Base-by-base conservation (phyloP, 2,888 invertebrate species). In the Cantharis nigra region DNA sequence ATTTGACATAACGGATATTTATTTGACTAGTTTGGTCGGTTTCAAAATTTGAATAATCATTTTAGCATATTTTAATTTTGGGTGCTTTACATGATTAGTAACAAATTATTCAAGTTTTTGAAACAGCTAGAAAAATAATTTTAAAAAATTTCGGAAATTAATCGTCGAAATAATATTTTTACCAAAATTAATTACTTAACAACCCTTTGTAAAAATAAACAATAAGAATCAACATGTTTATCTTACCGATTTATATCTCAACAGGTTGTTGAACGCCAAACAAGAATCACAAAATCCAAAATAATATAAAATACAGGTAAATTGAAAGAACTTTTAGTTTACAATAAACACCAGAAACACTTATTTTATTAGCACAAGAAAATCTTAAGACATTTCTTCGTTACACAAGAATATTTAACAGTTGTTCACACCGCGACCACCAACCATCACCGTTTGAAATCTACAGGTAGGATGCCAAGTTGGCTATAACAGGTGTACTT, bases 401-500 rank as follows among this genome's bases (percentile, higher is more conserved):
- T 70, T 75, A 33, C 75, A 71, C 70, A 69, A 69, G 26, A 62
- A 65, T 72, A 16, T 67, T 70, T 69, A 75, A 75, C 75, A 74
- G 73, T 76, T 78, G 75, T 71, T 72, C 76, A 28, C 62, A 23
- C 75, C 76, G 70, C 75, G 78, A 74, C 78, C 75, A 63, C 74
- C 63, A 71, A 76, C 78, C 30, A 74, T 78, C 76, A 76, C 78
- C 76, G 78, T 78, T 78, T 76, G 74, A 73, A 78, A 76, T 65
- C 76, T 67, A 74, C 78, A 78, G 78, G 78, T 78, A 76, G 71
- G 74, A 78, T 78, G 78, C 78, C 78, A 78, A 70, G n/a, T 69
- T 76, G 78, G 76, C 78, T 76, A 14, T 65, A 73, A 78, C 78
- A 78, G 78, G 78, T 78, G 78, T 76, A 78, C 71, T 78, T 74